Evolutionary conservation across 2,888 invertebrate genomes (phyloP).

Genomic region (Tetrapedia diversipes): DNA sequence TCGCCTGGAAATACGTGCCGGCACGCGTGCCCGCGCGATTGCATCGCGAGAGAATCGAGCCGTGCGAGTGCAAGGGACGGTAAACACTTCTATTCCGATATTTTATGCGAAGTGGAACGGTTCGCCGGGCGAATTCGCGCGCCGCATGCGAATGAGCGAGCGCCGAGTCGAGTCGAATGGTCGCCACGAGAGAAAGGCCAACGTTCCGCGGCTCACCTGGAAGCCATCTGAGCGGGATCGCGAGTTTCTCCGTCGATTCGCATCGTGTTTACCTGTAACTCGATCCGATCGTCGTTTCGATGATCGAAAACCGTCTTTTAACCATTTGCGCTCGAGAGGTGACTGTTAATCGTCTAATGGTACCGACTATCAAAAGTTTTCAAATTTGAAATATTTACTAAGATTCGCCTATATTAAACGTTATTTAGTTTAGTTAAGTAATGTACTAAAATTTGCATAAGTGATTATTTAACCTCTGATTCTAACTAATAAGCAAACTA

Average conservation of each 20-base stretch:
- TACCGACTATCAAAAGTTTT: too few species aligned
- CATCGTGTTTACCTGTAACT: background rate
- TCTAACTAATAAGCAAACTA: too few species aligned
- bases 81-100: constrained; percentile 55
- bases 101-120: constrained; percentile 54
- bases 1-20: constrained; percentile 39
- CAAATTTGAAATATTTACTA: too few species aligned
- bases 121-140: constrained; percentile 45
- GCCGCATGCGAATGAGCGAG: constrained; percentile 42
- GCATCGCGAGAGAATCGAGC: constrained; percentile 52
- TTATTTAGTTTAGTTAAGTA: too few species aligned
- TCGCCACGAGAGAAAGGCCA: constrained; percentile 28
- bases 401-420: too few species aligned
- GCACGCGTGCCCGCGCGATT: constrained; percentile 43
- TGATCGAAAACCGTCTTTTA: too few species aligned
- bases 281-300: background rate
- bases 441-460: too few species aligned
- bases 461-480: too few species aligned
- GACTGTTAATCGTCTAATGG: too few species aligned
- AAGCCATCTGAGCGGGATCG: constrained; percentile 5
- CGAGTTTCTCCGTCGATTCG: background rate
- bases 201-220: background rate
- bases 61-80: constrained; percentile 31
- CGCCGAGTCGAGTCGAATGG: constrained; percentile 12
- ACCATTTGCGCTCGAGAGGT: too few species aligned